Evolutionary conservation across 2,113 vertebrate species (phyloP).

Genomic region (Lophura nycthemera): DNA sequence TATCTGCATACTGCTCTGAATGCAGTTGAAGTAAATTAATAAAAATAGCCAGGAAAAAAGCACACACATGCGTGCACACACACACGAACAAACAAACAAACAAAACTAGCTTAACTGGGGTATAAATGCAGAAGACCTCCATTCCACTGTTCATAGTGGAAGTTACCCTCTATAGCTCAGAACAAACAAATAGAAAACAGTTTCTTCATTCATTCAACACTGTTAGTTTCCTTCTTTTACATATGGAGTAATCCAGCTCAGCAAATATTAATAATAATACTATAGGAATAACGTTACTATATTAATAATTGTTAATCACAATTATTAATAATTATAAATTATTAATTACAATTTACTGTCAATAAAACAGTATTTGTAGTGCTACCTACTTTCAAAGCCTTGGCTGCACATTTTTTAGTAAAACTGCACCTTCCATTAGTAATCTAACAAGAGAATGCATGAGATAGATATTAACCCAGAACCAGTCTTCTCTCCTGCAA

Average conservation of each 20-base stretch:
- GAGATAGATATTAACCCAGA: not conserved
- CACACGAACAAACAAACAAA: not conserved
- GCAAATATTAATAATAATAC: not conserved
- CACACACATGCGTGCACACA: too few species aligned
- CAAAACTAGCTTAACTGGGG: not conserved
- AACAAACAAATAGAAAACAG: not conserved
- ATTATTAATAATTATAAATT: not conserved
- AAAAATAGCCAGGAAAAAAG: not conserved
- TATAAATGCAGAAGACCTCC: not conserved
- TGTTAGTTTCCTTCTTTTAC: not conserved
- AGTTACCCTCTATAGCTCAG: not conserved
- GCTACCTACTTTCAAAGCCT: not conserved
- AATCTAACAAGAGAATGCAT: not conserved
- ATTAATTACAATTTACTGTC: not conserved
- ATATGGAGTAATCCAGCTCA: not conserved
- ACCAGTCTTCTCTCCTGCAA: not conserved
- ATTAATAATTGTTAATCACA: not conserved
- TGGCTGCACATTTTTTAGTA: not conserved
- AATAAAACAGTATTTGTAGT: not conserved
- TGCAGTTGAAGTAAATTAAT: not conserved
- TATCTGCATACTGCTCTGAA: not conserved
- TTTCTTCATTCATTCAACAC: not conserved
- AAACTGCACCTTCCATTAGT: not conserved
- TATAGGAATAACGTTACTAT: not conserved
- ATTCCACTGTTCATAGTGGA: not conserved